Base-by-base conservation (phyloP, 2,113 vertebrate genomes). In the Rutilus rutilus region DNA sequence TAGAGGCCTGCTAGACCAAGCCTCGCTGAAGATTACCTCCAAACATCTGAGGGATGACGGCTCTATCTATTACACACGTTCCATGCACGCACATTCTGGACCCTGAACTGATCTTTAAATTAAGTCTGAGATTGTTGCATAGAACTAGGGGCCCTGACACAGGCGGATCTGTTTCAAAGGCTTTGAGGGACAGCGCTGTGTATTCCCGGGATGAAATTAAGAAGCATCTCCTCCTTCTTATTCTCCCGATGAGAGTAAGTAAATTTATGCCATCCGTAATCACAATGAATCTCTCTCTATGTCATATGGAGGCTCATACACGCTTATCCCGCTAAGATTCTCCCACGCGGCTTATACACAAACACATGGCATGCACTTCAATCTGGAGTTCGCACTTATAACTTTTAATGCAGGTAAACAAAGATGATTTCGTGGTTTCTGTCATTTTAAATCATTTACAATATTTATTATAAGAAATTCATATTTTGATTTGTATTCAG, bases 11-110 rank as follows among this genome's bases (percentile, higher is more conserved):
- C 95, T 94, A 95, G 96, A 95, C 95, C 93, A 93, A 95, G 93
- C 91, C 93, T 75, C 65, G 94, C 92, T 95, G 95, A 95, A 97
- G 96, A 98, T 98, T 97, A 96, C 96, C 96, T 95, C 95, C 96
- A 96, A 95, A 97, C 96, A 96, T 97, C 96, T 96, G 92, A 95
- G 95, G 95, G 96, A 93, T 75, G 90, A 93, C 42, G 93, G 93
- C 93, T 94, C 94, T 92, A 91, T 94, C 94, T 95, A 95, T 95
- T 95, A 95, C 93, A 91, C 94, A 95, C 94, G 92, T 95, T 93
- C 94, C 90, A 92, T 93, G 92, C 83, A 85, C 94, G 95, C 92
- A 92, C 93, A 91, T 94, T 95, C 96, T 95, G 93, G 93, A 93
- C 94, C 94, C 91, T 85, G 67, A 92, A 91, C 92, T 92, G 92